phyloP scores from a whole-genome alignment of 2,888 invertebrate species.

The Lissocephala sabroskyi region DNA sequence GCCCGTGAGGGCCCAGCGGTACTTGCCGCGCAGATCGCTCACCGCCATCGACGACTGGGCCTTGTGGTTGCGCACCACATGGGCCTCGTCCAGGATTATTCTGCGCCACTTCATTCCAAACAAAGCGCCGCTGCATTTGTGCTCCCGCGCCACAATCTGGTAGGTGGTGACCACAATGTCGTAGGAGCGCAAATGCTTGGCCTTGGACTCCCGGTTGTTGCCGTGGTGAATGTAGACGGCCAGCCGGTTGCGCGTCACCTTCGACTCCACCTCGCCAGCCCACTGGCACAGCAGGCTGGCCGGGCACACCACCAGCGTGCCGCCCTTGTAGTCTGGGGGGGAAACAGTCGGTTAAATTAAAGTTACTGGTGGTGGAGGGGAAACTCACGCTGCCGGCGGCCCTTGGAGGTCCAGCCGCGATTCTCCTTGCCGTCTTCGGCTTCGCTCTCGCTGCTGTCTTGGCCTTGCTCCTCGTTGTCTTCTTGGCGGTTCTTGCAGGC shows the following conservation, averaged over 20 bases:
- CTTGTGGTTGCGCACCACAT: conserved; percentile 91
- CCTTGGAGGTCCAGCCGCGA: conserved; percentile 62
- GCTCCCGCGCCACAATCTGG: conserved; percentile 79
- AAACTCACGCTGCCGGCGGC: conserved; percentile 62
- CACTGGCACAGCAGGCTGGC: conserved; percentile 94
- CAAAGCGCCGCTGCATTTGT: conserved; percentile 76
- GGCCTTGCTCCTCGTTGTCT: conserved; percentile 26
- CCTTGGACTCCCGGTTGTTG: conserved; percentile 78
- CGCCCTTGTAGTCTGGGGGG: conserved; percentile 75
- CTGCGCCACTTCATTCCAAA: conserved; percentile 86
- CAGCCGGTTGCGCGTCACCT: conserved; percentile 77
- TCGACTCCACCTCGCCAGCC: conserved; percentile 83
- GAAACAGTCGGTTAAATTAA: not conserved
- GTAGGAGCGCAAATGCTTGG: conserved; percentile 77
- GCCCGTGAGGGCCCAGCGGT: conserved; percentile 91
- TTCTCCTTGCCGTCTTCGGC: conserved; percentile 34
- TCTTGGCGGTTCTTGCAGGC: conserved; percentile 73
- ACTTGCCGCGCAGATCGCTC: conserved; percentile 73
- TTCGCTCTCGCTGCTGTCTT: conserved; percentile 44
- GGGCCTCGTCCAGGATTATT: conserved; percentile 94
- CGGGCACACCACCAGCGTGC: conserved; percentile 92
- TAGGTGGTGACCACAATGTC: conserved; percentile 95
- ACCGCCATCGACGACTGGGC: conserved; percentile 82
- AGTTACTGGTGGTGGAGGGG: too few relatives aligned
- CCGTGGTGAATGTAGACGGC: conserved; percentile 87